Percentiles rank a stretch among this genome's conserved stretches.
These are phyloP conservation scores for Tetragnatha montana DNA, from an alignment of 2,888 invertebrate genomes.

Conservation along the genomic window DNA sequence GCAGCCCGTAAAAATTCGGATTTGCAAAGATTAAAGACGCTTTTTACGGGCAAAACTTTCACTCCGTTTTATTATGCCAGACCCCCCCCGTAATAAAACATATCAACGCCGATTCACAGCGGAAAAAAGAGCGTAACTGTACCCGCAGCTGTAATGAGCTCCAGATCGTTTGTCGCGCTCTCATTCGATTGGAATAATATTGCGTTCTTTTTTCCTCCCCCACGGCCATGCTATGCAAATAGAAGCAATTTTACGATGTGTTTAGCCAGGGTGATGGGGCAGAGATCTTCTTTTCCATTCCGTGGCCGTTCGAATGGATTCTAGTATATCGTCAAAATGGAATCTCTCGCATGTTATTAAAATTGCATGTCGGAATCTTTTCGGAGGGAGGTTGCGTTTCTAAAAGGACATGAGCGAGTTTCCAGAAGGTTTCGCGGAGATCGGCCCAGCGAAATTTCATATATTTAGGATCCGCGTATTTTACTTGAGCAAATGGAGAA, in stretches of 20 bases:
- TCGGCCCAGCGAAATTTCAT: background rate
- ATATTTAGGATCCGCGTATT: background rate
- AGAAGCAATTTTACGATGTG: conserved; percentile 42
- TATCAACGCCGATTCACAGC: conserved; percentile 18
- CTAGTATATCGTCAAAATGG: background rate
- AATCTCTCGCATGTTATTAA: conserved; percentile 17
- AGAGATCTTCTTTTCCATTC: background rate
- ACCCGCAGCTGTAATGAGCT: conserved; percentile 40
- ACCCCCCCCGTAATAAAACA: conserved; percentile 20
- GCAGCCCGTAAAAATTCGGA: conserved; percentile 55
- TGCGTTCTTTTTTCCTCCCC: conserved; percentile 2
- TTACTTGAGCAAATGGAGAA: background rate
- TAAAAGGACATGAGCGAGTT: background rate
- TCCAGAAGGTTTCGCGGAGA: background rate
- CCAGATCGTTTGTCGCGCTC: conserved; percentile 32
- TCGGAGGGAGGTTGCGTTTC: background rate
- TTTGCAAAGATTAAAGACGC: conserved; percentile 60
- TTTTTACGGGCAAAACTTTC: conserved; percentile 37
- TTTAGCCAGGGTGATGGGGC: conserved; percentile 1
- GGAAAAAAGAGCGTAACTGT: conserved; percentile 3
- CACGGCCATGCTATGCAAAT: conserved; percentile 7
- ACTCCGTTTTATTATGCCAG: conserved; percentile 47
- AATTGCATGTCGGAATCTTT: conserved; percentile 5
- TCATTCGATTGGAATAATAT: conserved; percentile 16
- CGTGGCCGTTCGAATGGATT: background rate